These are phyloP conservation scores for Rhadina sibilatrix DNA, from an alignment of 2,113 vertebrate species.

Conservation along the genomic window DNA sequence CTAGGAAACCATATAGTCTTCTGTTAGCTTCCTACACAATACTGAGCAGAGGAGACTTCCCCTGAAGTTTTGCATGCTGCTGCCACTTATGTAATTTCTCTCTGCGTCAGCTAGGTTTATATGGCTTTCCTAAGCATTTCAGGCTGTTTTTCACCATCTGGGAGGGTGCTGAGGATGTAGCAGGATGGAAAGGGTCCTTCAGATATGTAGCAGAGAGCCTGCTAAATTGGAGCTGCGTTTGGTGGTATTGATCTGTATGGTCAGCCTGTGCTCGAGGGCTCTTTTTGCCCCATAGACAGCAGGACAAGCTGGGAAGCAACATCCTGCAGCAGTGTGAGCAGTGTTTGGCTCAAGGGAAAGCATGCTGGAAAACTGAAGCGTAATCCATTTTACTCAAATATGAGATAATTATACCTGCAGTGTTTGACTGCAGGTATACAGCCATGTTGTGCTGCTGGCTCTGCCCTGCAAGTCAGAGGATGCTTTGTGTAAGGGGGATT, in stretches of 20 bases:
- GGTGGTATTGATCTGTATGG: not conserved
- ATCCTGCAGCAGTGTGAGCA: not conserved
- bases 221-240: not conserved
- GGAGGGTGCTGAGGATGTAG: not conserved
- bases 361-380: not conserved
- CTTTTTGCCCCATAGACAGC: not conserved
- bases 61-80: slow-evolving; percentile 47
- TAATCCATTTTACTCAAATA: not conserved
- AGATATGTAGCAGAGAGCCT: not conserved
- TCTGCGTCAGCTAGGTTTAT: not conserved
- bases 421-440: not conserved
- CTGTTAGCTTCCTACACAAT: slow-evolving; percentile 51
- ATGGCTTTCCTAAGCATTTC: not conserved
- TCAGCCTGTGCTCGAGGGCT: not conserved
- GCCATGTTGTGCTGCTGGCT: not conserved
- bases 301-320: not conserved
- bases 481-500: not conserved
- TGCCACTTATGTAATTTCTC: slow-evolving; percentile 50
- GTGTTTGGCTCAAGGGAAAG: not conserved
- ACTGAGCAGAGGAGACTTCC: slow-evolving; percentile 41
- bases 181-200: not conserved
- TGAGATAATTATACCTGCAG: not conserved
- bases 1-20: slow-evolving; percentile 24
- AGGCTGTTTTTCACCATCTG: not conserved
- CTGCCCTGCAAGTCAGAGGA: not conserved